Percentiles rank a stretch among this genome's conserved stretches.
Conservation (phyloP, 35 echinoderm and acorn worm species). For the Acanthaster planci region DNA sequence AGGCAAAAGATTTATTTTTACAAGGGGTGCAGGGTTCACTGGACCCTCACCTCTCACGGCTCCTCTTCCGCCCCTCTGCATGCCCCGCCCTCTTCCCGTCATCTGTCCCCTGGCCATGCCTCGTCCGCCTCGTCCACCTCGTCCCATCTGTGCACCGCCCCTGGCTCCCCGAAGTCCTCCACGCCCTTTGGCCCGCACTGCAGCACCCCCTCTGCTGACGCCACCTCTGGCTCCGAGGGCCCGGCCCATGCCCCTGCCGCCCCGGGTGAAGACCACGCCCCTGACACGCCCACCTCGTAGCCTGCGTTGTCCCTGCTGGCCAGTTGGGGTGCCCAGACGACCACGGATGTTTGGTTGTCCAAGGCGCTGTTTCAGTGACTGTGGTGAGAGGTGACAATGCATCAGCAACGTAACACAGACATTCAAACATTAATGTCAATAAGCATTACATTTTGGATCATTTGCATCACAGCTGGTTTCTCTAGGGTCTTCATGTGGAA, state of each 20-base stretch:
- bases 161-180: conserved; percentile 1
- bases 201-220: conserved; percentile 34
- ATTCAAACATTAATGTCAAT: too few species aligned
- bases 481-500: too few species aligned
- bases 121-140: conserved; percentile 31
- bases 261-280: background rate
- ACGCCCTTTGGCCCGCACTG: conserved; percentile 36
- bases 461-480: too few species aligned
- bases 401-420: too few species aligned
- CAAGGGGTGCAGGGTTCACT: background rate
- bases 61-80: conserved; percentile 12
- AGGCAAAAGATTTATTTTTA: too few species aligned
- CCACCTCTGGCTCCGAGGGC: background rate
- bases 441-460: too few species aligned
- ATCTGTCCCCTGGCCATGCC: conserved; percentile 19
- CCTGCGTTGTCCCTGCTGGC: conserved; percentile 7
- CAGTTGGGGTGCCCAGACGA: conserved; percentile 26
- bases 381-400: background rate
- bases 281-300: conserved; percentile 19
- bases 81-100: conserved; percentile 18
- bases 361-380: conserved; percentile 38
- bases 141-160: conserved; percentile 6
- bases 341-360: conserved; percentile 49
- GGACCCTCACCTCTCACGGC: background rate
- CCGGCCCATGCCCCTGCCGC: background rate